A percentile compares a stretch with the other conserved stretches of the same genome.
phyloP scores from a whole-genome alignment of 2,113 vertebrate genomes.

The Mirza zaza region DNA sequence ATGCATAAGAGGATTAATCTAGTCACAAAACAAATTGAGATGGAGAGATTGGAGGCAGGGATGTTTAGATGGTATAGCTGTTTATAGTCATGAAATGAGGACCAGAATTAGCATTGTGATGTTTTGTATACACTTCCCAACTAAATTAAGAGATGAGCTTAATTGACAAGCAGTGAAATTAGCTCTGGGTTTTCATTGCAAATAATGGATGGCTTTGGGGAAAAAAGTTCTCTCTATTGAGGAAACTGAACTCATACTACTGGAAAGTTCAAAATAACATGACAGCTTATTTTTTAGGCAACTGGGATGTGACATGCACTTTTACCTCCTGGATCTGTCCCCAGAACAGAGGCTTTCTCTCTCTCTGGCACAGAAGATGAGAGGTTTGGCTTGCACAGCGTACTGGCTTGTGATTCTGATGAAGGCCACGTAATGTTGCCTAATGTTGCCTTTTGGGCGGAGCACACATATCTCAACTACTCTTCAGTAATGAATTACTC shows the following conservation, averaged over 20 bases:
- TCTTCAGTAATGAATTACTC: slow-evolving; percentile 6
- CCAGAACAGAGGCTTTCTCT: neutral
- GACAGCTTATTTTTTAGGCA: slow-evolving; percentile 39
- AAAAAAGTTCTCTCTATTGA: neutral
- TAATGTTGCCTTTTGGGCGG: neutral
- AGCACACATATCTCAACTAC: neutral
- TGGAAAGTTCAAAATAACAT: neutral
- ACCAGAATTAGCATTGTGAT: neutral
- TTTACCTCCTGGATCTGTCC: neutral
- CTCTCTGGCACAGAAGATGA: neutral
- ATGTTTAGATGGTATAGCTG: neutral
- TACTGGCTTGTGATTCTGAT: neutral
- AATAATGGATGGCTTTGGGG: neutral
- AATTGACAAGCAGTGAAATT: slow-evolving; percentile 41
- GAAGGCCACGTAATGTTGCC: neutral
- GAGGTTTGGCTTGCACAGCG: neutral
- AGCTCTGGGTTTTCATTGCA: neutral
- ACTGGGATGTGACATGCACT: neutral
- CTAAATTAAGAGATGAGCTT: slow-evolving; percentile 31
- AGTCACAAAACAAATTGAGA: neutral
- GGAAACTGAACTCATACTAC: neutral
- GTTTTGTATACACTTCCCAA: slow-evolving; percentile 1
- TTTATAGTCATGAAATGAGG: neutral
- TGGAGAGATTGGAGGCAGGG: neutral
- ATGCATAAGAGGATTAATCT: neutral